Base-by-base conservation (phyloP, 1,140 invertebrate species). In the Sesamia nonagrioides region DNA sequence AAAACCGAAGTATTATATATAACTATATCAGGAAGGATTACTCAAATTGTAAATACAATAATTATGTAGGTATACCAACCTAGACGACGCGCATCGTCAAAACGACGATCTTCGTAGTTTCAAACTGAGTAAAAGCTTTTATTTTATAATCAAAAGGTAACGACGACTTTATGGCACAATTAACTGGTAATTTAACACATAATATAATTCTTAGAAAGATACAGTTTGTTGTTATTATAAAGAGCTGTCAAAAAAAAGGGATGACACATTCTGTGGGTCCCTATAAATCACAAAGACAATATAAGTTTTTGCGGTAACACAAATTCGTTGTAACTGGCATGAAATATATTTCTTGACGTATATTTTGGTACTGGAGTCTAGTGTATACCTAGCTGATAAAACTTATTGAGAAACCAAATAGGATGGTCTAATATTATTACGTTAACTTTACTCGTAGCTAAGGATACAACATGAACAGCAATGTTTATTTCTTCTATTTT, bases 191-290 rank as follows among this genome's bases (percentile, higher is more conserved):
- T 75, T 69, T 61, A 50, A 21, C 42, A 63, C 58, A 48, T 27
- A 63, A 75, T 75, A 71, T 71, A 74, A 58, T 75, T 69, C 33
- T 75, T 61, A 63, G 73, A 63, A 61, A 15, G 54, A 9, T 27
- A 27, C 15, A 61, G 15, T 61, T 58, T 74, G 35, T 35, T 15
- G 54, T 27, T n/a, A 11, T 35, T 2, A 71, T 15, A 71, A 71
- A 18, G 45, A 71, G 45, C 7, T 50, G n/a, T 33, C 5, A 13
- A 15, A 71, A 54, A 61, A 61, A 61, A 61, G 60, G 58, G 60
- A 37, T 40, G 60, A 61, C 60, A 61, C 27, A 37, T 61, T 61
- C 35, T 61, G 33, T 58, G 33, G 58, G 33, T 5, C 35, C 35
- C 33, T 7, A 61, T 61, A 61, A 61, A 61, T 61, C 60, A 61